phyloP scores from a whole-genome alignment of 2,113 vertebrate species.

The Crotalus horridus region DNA sequence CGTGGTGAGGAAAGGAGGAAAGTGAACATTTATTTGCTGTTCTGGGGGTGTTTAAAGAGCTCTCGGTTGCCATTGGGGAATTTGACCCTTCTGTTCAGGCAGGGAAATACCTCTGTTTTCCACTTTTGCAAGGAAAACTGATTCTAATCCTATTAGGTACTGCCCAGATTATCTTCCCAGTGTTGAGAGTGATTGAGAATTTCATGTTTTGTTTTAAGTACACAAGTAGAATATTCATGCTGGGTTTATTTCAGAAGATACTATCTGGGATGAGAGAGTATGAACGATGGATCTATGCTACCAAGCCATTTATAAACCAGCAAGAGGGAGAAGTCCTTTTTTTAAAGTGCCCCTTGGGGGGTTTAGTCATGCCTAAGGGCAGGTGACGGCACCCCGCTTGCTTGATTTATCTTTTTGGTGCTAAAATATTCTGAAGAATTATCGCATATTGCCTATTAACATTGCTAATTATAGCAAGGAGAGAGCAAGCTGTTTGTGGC shows the following conservation, averaged over 20 bases:
- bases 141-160: neutral
- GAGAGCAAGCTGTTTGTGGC: neutral
- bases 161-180: neutral
- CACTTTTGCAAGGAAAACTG: rapidly evolving
- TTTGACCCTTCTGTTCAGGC: slow-evolving; percentile 5
- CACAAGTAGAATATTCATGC: neutral
- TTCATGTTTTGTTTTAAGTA: neutral
- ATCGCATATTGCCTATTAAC: neutral
- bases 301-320: slow-evolving; percentile 7
- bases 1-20: neutral
- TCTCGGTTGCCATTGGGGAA: slow-evolving; percentile 28
- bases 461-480: neutral
- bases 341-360: neutral
- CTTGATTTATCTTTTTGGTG: neutral
- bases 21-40: neutral
- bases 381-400: neutral
- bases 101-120: neutral
- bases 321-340: neutral
- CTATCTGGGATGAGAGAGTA: neutral
- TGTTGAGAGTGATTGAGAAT: neutral
- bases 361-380: neutral
- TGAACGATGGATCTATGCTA: neutral
- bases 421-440: neutral
- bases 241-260: neutral
- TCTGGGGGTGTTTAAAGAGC: slow-evolving; percentile 12